A percentile compares a stretch with the other conserved stretches of the same genome.
Evolutionary conservation across 1,140 invertebrate genomes (phyloP).

Genomic region (Diabrotica undecimpunctata): DNA sequence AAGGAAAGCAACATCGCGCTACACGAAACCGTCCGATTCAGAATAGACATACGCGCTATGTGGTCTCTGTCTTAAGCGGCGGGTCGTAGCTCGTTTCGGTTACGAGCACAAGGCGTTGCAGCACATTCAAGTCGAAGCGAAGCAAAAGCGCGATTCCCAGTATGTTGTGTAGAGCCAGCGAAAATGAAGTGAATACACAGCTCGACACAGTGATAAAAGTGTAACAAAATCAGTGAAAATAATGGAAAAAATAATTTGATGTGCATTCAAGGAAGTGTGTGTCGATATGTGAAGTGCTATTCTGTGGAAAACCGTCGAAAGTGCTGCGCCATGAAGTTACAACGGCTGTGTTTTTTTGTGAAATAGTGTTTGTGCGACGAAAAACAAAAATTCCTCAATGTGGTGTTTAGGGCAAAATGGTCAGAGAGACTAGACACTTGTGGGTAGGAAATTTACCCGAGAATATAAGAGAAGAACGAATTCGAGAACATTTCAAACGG

Average conservation of each 20-base stretch:
- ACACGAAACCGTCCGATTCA: constrained; percentile 41
- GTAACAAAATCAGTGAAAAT: constrained; percentile 32
- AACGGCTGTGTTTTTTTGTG: constrained; percentile 45
- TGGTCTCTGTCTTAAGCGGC: constrained; percentile 21
- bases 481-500: constrained; percentile 97
- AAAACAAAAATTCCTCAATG: constrained; percentile 63
- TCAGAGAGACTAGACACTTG: constrained; percentile 99
- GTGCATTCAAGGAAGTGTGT: constrained; percentile 22
- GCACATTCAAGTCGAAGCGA: constrained; percentile 29
- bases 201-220: constrained; percentile 38
- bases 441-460: constrained; percentile 99
- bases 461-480: constrained; percentile 92
- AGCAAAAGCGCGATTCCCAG: constrained; percentile 36
- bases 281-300: constrained; percentile 33
- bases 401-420: constrained; percentile 86
- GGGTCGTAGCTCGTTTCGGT: constrained; percentile 13
- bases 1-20: constrained; percentile 41
- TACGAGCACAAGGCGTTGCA: constrained; percentile 39
- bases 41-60: constrained; percentile 26
- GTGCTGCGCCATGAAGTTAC: constrained; percentile 36
- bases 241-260: constrained; percentile 17
- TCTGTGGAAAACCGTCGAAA: constrained; percentile 23
- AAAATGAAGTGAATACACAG: constrained; percentile 41
- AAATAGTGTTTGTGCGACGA: constrained; percentile 47
- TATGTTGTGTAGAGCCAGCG: constrained; percentile 45